Percentiles rank a stretch among this genome's conserved stretches.
Conservation (phyloP, 2,113 vertebrate species). For the Channa argus region DNA sequence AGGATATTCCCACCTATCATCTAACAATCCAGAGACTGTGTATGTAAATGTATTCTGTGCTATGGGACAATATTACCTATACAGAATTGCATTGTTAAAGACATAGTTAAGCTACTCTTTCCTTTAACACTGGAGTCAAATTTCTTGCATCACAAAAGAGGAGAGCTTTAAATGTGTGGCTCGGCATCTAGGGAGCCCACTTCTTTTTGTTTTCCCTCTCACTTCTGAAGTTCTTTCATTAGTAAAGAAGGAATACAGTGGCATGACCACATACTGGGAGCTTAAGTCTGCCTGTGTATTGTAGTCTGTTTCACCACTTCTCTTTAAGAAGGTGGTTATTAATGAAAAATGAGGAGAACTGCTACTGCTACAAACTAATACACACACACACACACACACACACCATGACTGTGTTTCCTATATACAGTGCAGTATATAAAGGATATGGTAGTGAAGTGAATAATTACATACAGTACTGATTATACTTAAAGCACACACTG, state of each 20-base stretch:
- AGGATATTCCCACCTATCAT: too few species aligned
- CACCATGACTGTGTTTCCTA: too few species aligned
- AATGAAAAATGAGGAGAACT: background rate
- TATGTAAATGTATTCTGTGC: background rate
- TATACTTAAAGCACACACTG: background rate
- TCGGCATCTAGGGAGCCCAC: slow-evolving; percentile 13
- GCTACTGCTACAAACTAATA: background rate
- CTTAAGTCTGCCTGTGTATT: slow-evolving; percentile 51
- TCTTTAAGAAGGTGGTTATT: slow-evolving; percentile 34
- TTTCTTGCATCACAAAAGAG: slow-evolving; percentile 38
- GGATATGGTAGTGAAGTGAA: too few species aligned
- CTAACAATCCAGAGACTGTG: slow-evolving; percentile 10
- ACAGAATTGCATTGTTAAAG: background rate
- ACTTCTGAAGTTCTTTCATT: slow-evolving; percentile 41
- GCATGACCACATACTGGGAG: slow-evolving; percentile 58
- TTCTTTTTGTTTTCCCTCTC: slow-evolving; percentile 7
- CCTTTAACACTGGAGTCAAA: slow-evolving; percentile 19
- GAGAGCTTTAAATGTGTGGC: slow-evolving; percentile 35
- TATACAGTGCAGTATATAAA: background rate
- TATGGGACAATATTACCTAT: slow-evolving; percentile 1
- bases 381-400: slow-evolving; percentile 12
- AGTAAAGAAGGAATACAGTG: slow-evolving; percentile 21
- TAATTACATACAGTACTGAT: too few species aligned
- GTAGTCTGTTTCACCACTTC: slow-evolving; percentile 43
- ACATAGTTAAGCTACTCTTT: background rate